A percentile compares a stretch with the other conserved stretches of the same genome.
These are phyloP conservation scores for Euphysa ruthae DNA, from an alignment of 30 jellyfish, hydroid and myxozoan genomes.

Conservation along the genomic window DNA sequence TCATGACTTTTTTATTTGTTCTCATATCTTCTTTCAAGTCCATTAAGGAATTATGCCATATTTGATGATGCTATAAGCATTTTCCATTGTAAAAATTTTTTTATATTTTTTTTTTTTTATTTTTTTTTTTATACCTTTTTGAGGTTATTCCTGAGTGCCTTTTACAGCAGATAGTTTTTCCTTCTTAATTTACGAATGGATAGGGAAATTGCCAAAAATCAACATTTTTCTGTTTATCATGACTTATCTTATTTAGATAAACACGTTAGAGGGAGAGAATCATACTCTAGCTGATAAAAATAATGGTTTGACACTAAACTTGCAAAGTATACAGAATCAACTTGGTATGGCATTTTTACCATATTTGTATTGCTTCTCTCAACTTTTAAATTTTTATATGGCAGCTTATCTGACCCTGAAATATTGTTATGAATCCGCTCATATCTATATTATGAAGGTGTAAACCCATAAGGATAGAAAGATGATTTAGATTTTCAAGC, in stretches of 20 bases:
- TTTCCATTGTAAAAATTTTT: not conserved
- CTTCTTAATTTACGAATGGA: too few relatives aligned
- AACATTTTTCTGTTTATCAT: too few relatives aligned
- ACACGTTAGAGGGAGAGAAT: conserved; percentile 11
- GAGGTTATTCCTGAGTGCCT: too few relatives aligned
- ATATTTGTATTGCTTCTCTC: too few relatives aligned
- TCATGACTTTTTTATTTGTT: too few relatives aligned
- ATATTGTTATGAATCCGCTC: not conserved
- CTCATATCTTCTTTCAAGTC: too few relatives aligned
- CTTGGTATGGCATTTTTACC: not conserved
- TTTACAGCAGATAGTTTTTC: too few relatives aligned
- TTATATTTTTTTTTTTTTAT: not conserved
- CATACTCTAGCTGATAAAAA: conserved; percentile 1
- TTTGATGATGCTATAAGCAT: too few relatives aligned
- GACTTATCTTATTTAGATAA: too few relatives aligned
- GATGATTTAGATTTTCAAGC: not conserved
- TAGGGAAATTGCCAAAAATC: too few relatives aligned
- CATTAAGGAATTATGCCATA: too few relatives aligned
- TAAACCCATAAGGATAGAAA: not conserved
- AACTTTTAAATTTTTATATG: not conserved
- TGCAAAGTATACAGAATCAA: conserved; percentile 2
- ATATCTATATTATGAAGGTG: not conserved
- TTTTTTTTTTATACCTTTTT: too few relatives aligned
- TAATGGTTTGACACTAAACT: not conserved
- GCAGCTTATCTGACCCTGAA: not conserved